phyloP scores from a whole-genome alignment of 2,888 invertebrate species.

The Volucella zonaria region DNA sequence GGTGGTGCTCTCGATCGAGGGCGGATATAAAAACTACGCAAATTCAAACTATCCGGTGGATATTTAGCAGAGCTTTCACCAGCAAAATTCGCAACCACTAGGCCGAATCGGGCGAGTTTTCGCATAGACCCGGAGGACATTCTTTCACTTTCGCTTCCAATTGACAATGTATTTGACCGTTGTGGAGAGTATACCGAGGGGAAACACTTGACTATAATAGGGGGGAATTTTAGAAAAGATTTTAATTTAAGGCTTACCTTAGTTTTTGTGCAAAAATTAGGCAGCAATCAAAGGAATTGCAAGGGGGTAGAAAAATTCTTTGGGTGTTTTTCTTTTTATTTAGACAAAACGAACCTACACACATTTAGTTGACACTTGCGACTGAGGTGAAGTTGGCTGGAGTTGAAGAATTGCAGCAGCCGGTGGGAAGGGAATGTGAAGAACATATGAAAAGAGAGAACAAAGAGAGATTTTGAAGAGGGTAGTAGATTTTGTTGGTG shows the following conservation, averaged over 20 bases:
- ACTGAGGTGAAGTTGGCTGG: conserved; percentile 52
- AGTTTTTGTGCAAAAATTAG: conserved; percentile 36
- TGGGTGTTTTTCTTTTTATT: conserved; percentile 15
- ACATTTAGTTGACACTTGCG: conserved; percentile 67
- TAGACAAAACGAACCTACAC: conserved; percentile 61
- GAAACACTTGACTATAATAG: neutral
- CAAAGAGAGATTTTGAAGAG: neutral
- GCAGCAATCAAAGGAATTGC: conserved; percentile 53
- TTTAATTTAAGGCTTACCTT: conserved; percentile 54
- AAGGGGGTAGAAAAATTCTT: conserved; percentile 15
- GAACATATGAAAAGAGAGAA: neutral
- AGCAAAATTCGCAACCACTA: neutral
- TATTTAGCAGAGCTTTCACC: neutral
- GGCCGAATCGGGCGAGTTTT: neutral
- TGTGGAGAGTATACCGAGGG: no score
- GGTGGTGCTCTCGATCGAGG: conserved; percentile 7
- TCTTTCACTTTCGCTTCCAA: neutral
- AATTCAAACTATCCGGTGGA: neutral
- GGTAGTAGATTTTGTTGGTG: conserved; percentile 19
- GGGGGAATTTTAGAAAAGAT: neutral
- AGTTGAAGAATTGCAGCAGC: neutral
- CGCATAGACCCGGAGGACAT: neutral
- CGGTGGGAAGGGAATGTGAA: conserved; percentile 23
- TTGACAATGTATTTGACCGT: no score
- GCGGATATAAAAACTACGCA: conserved; percentile 26